Evolutionary conservation across 2,888 invertebrate genomes (phyloP).

Genomic region (Calliopum simillimum): DNA sequence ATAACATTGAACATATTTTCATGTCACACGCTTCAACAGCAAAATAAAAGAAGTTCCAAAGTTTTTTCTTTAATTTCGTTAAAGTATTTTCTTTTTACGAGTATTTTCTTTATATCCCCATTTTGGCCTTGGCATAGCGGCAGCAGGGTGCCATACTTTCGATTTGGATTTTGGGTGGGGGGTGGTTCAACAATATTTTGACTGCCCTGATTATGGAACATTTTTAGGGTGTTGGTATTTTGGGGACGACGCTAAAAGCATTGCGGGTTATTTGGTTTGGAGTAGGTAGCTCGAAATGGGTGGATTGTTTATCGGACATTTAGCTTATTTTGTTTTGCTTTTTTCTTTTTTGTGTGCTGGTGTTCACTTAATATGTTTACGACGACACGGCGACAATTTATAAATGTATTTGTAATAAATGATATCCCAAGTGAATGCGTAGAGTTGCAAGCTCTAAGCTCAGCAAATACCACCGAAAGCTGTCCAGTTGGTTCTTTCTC

Average conservation of each 20-base stretch:
- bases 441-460: background rate
- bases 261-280: background rate
- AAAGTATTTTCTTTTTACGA: constrained; percentile 21
- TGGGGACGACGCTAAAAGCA: too few relatives aligned
- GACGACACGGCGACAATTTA: constrained; percentile 18
- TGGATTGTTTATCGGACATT: constrained; percentile 22
- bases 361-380: constrained; percentile 23
- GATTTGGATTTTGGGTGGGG: background rate
- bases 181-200: background rate
- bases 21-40: constrained; percentile 31
- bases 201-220: background rate
- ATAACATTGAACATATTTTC: constrained; percentile 42
- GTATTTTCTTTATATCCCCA: background rate
- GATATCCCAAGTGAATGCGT: background rate
- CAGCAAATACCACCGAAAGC: background rate
- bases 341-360: background rate
- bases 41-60: background rate
- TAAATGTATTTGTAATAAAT: constrained; percentile 21
- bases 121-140: background rate
- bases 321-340: constrained; percentile 8
- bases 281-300: background rate
- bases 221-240: background rate
- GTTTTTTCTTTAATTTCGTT: constrained; percentile 29
- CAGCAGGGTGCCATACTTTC: background rate
- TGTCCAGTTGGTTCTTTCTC: background rate